A percentile compares a stretch with the other conserved stretches of the same genome.
phyloP scores from a whole-genome alignment of 2,113 vertebrate genomes.

The Prionailurus bengalensis region DNA sequence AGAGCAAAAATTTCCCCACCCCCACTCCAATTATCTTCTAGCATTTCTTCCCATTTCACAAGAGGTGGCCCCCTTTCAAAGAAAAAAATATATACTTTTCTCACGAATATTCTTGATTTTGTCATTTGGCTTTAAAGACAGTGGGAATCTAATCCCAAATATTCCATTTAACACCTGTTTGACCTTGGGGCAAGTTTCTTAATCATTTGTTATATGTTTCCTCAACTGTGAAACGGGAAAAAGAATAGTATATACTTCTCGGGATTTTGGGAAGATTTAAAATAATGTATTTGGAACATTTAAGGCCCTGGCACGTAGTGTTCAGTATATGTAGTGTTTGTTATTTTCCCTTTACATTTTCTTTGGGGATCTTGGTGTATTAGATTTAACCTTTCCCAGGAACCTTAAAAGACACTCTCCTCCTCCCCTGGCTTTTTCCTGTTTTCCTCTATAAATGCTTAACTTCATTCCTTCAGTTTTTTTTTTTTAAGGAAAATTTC shows the following conservation, averaged over 20 bases:
- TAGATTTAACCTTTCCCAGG: background rate
- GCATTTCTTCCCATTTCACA: slow-evolving; percentile 30
- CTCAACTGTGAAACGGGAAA: slow-evolving; percentile 27
- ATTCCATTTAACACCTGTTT: background rate
- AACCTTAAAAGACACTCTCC: background rate
- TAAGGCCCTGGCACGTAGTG: background rate
- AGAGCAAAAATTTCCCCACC: background rate
- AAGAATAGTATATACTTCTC: background rate
- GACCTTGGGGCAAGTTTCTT: slow-evolving; percentile 32
- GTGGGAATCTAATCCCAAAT: background rate
- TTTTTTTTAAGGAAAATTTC: background rate
- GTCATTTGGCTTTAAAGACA: slow-evolving; percentile 21
- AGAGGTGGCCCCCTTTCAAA: background rate
- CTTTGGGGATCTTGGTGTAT: background rate
- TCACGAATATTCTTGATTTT: slow-evolving; percentile 23
- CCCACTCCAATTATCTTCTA: background rate
- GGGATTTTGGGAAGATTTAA: slow-evolving; percentile 33
- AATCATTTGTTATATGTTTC: background rate
- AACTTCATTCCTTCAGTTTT: slow-evolving; percentile 19
- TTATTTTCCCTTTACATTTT: background rate
- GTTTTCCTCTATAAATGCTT: slow-evolving; percentile 13
- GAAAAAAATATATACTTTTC: background rate
- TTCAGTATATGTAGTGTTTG: background rate
- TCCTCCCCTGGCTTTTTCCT: background rate
- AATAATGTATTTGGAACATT: slow-evolving; percentile 21